phyloP scores from a whole-genome alignment of 2,797 vertebrate genomes.

The Pseudochirops cupreus region DNA sequence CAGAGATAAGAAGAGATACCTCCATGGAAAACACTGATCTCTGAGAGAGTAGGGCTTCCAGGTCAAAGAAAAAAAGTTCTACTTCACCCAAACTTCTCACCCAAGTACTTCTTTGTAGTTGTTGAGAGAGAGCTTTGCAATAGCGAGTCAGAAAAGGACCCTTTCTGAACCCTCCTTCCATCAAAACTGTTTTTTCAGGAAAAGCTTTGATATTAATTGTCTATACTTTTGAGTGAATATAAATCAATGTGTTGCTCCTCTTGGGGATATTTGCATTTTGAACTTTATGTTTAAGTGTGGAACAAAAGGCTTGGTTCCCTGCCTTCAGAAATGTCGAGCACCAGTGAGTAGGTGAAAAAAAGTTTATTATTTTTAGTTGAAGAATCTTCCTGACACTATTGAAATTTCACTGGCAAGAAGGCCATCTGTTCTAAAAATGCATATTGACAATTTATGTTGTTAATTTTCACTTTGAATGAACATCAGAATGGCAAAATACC shows the following conservation, averaged over 20 bases:
- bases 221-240: not conserved
- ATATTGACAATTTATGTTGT: not conserved
- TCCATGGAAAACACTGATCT: not conserved
- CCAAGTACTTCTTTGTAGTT: not conserved
- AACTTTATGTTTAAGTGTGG: not conserved
- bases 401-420: not conserved
- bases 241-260: not conserved
- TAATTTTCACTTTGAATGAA: not conserved
- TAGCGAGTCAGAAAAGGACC: not conserved
- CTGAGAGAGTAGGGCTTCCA: not conserved
- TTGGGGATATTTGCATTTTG: not conserved
- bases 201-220: not conserved
- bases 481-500: not conserved
- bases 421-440: not conserved
- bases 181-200: not conserved
- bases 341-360: not conserved
- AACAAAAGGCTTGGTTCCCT: not conserved
- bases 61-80: not conserved
- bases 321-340: not conserved
- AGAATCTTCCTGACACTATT: not conserved
- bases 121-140: not conserved
- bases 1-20: not conserved
- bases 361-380: not conserved
- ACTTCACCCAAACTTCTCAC: not conserved
- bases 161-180: not conserved